A percentile compares a stretch with the other conserved stretches of the same genome.
These are phyloP conservation scores for Aphidius colemani DNA, from an alignment of 2,888 invertebrate genomes.

Conservation along the genomic window DNA sequence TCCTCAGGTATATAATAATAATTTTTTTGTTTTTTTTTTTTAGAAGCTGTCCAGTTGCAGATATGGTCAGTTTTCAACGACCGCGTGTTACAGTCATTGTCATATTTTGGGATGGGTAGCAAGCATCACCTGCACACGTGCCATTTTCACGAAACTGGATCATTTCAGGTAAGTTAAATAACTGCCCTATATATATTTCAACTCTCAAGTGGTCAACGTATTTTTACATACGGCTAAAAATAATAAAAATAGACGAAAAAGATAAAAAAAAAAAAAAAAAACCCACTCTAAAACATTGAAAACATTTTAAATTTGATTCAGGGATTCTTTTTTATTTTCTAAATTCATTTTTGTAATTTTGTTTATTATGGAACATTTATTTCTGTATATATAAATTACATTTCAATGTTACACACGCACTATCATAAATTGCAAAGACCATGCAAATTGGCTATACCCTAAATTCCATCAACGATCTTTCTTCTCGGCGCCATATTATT, in stretches of 20 bases:
- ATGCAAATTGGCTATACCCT: not conserved
- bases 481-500: not conserved
- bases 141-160: slow-evolving; percentile 41
- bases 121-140: slow-evolving; percentile 44
- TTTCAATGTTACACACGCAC: not conserved
- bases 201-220: not conserved
- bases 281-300: not conserved
- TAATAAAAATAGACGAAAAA: slow-evolving; percentile 5
- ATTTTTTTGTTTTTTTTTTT: not conserved
- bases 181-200: not conserved
- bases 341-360: no score
- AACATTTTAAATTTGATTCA: slow-evolving; percentile 1
- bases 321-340: no score
- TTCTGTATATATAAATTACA: not conserved
- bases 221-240: not conserved
- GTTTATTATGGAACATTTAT: not conserved
- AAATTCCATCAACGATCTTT: not conserved
- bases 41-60: slow-evolving; percentile 5
- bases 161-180: slow-evolving; percentile 7
- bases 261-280: no score
- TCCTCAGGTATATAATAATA: slow-evolving; percentile 18
- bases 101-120: slow-evolving; percentile 2
- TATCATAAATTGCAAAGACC: not conserved
- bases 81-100: slow-evolving; percentile 20
- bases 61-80: slow-evolving; percentile 22